Base-by-base conservation (phyloP, 2,797 vertebrate species). In the Microctenopoma stevenorrisi region DNA sequence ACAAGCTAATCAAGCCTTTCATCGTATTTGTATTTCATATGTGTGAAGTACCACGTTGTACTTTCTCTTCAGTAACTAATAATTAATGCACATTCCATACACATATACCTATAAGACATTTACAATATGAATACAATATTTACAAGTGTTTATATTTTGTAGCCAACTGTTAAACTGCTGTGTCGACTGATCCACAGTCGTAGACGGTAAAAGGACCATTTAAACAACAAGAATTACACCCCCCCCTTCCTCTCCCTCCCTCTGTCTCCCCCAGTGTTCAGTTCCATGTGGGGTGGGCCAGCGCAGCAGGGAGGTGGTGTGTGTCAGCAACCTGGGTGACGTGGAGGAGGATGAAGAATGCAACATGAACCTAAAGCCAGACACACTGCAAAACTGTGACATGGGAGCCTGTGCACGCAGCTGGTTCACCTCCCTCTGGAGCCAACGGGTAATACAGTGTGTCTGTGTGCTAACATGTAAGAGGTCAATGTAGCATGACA, bases 361-460 rank as follows among this genome's bases (percentile, higher is more conserved):
- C 57, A 94, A 94, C 85, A 81, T 92, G 84, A 90, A 89, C 18
- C 81, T 94, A 33, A 93, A 83, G 37, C 93, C 93, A 15, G 89
- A 82, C 13, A 69, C 81, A 16, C 80, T 93, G 18, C 86, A 93
- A 62, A 94, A 94, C 83, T 94, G 94, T 79, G 93, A 94, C 86
- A 91, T 88, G 89, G 94, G 93, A 37, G 68, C 83, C n/a, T 94
- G 94, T 66, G 89, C 93, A 46, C 86, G 89, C 55, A 94, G 93
- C 91, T 94, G 94, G 94, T 94, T 94, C 86, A 90, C 84, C 65
- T 93, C 93, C 13, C 82, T 71, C 60, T 94, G 94, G 94, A 94
- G 93, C 64, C 88, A 90, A 28, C 68, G 78, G 91, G 94, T 94
- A 87, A 30, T 7, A 47, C 49, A 33, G 35, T 16, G 6, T 55